Base-by-base conservation (phyloP, 2,888 invertebrate genomes). In the Acanthopleura granulata region DNA sequence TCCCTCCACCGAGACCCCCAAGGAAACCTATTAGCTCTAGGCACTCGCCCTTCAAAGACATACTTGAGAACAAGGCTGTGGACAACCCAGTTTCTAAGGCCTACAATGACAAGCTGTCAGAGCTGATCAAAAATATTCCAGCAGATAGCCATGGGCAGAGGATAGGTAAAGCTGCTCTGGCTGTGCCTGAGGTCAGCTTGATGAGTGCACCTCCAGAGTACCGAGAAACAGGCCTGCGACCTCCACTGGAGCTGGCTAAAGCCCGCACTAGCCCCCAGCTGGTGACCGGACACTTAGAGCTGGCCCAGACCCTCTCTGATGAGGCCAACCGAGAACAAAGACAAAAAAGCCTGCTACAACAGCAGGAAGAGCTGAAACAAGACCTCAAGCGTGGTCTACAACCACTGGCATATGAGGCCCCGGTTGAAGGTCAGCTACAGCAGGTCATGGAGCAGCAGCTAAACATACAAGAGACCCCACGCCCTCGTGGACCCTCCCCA, bases 261-360 rank as follows among this genome's bases (percentile, higher is more conserved):
- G 57, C 57, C 22, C 22, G 22, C 6, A 27, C 22, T 27, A 66
- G 66, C 6, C 27, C 22, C 1, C 77, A 74, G 3, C 62, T 73
- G n/a, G 70, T 85, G 15, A 88, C 88, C 85, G 91, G 90, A 78
- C 89, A 91, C 81, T 79, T 91, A n/a, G 81, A 90, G n/a, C 80
- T 91, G 29, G 89, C 90, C n/a, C 89, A 91, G 77, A 89, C 90
- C 49, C 81, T 91, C 12, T 91, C 91, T 6, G 91, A 90, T 77
- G 91, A 90, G 75, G 92, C 92, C 0, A 95, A 95, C 87, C 92
- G 94, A 77, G 96, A 96, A 86, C 92, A 94, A 73, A 95, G 95
- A 89, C 91, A 96, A 61, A 94, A 94, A 25, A 62, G 62, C 4
- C 51, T 70, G n/a, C 22, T 30, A 11, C 18, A n/a, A 18, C 74